A percentile compares a stretch with the other conserved stretches of the same genome.
Evolutionary conservation across 2,113 vertebrate genomes (phyloP).

Genomic region (Hyaena hyaena): DNA sequence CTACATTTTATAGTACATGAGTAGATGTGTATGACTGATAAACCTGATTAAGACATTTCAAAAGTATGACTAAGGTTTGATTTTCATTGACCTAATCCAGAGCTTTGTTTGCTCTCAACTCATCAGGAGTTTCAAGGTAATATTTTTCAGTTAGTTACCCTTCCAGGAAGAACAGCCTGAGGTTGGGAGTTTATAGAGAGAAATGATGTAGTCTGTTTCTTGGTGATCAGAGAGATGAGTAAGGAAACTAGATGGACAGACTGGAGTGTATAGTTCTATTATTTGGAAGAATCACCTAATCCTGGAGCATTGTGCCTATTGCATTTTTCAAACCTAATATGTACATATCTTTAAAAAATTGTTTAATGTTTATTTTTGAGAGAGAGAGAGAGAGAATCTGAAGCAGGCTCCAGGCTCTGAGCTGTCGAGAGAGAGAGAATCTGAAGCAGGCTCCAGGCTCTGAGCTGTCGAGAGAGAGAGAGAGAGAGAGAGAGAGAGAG

Average conservation of each 20-base stretch:
- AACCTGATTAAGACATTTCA: slow-evolving; percentile 4
- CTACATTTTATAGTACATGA: not conserved
- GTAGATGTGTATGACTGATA: not conserved
- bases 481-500: too few relatives aligned
- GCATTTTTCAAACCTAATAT: slow-evolving; percentile 25
- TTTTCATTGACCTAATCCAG: slow-evolving; percentile 48
- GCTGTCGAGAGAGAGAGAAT: too few relatives aligned
- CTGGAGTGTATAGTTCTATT: not conserved
- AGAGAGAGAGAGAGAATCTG: too few relatives aligned
- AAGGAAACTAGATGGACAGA: not conserved
- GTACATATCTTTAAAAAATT: not conserved
- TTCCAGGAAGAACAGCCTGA: slow-evolving; percentile 18
- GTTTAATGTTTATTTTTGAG: too few relatives aligned
- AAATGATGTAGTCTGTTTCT: slow-evolving; percentile 15
- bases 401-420: too few relatives aligned
- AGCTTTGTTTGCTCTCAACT: not conserved
- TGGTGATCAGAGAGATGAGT: not conserved
- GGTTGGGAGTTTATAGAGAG: slow-evolving; percentile 31
- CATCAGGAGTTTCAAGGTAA: not conserved
- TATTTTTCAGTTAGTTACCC: slow-evolving; percentile 20
- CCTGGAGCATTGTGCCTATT: not conserved
- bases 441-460: too few relatives aligned
- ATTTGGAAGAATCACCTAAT: slow-evolving; percentile 47
- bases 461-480: too few relatives aligned
- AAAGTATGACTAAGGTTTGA: slow-evolving; percentile 21